Percentiles rank a stretch among this genome's conserved stretches.
Conservation (phyloP, 2,113 vertebrate species). For the Synodontis membranacea region DNA sequence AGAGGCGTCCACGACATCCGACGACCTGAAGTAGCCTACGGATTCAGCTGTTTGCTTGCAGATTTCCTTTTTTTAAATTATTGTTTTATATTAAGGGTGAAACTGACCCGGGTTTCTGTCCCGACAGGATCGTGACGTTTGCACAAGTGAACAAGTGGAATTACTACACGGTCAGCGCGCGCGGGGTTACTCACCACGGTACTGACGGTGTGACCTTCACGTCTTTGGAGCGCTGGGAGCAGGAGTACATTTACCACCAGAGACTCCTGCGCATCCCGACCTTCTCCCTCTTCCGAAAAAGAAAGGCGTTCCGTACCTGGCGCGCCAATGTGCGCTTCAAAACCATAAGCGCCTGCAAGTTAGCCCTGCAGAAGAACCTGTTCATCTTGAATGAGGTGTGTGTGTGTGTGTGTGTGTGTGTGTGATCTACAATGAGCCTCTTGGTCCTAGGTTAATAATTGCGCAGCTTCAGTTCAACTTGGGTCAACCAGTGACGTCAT, state of each 20-base stretch:
- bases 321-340: slow-evolving; percentile 73
- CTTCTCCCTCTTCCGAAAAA: slow-evolving; percentile 78
- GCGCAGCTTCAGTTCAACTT: not conserved
- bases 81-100: no score
- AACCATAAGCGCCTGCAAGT: slow-evolving; percentile 68
- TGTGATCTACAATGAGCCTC: no score
- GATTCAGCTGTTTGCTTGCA: slow-evolving; percentile 26
- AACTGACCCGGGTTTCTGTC: not conserved
- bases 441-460: not conserved
- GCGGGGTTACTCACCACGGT: slow-evolving; percentile 67
- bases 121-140: slow-evolving; percentile 71
- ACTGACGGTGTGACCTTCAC: slow-evolving; percentile 64
- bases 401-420: slow-evolving; percentile 39
- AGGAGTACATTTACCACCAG: slow-evolving; percentile 73
- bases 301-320: slow-evolving; percentile 82
- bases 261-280: slow-evolving; percentile 76
- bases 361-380: slow-evolving; percentile 68
- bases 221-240: slow-evolving; percentile 72
- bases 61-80: no score
- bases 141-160: slow-evolving; percentile 73
- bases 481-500: not conserved
- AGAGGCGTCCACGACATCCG: slow-evolving; percentile 69
- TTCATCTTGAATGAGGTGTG: slow-evolving; percentile 79
- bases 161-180: slow-evolving; percentile 73
- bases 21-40: slow-evolving; percentile 76